Percentiles rank a stretch among this genome's conserved stretches.
phyloP scores from a whole-genome alignment of 30 jellyfish, hydroid and myxozoan genomes.

The Aurelia coerulea region DNA sequence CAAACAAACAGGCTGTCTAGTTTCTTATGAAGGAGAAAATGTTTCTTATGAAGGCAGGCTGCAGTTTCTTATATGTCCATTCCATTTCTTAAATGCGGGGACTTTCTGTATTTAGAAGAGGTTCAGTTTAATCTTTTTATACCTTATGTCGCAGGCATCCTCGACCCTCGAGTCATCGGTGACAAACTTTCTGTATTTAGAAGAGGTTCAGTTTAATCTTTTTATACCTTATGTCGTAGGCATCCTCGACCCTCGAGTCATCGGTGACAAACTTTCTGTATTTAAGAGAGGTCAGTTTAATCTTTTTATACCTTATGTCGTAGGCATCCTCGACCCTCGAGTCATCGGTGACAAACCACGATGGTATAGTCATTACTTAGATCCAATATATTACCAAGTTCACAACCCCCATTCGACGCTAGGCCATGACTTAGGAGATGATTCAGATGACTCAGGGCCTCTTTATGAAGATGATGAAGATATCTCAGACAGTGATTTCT shows the following conservation, averaged over 20 bases:
- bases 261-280: constrained; percentile 68
- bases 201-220: too few relatives aligned
- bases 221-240: constrained; percentile 24
- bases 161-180: too few relatives aligned
- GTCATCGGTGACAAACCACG: constrained; percentile 93
- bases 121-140: too few relatives aligned
- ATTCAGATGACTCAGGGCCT: constrained; percentile 88
- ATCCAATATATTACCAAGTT: constrained; percentile 87
- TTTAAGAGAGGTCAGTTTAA: too few relatives aligned
- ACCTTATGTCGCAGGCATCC: too few relatives aligned
- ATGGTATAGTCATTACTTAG: constrained; percentile 94
- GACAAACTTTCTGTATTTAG: too few relatives aligned
- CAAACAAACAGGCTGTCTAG: too few relatives aligned
- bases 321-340: constrained; percentile 84
- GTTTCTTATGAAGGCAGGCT: too few relatives aligned
- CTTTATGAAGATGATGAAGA: constrained; percentile 71
- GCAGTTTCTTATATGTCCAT: too few relatives aligned
- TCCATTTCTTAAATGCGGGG: too few relatives aligned
- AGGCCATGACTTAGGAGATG: constrained; percentile 85
- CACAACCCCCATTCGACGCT: constrained; percentile 92
- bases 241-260: constrained; percentile 76
- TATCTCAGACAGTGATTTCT: constrained; percentile 48
- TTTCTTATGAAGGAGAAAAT: too few relatives aligned
- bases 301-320: not conserved
- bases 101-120: too few relatives aligned